These are phyloP conservation scores for Meriones unguiculatus DNA, from an alignment of 2,113 vertebrate species.

Conservation along the genomic window DNA sequence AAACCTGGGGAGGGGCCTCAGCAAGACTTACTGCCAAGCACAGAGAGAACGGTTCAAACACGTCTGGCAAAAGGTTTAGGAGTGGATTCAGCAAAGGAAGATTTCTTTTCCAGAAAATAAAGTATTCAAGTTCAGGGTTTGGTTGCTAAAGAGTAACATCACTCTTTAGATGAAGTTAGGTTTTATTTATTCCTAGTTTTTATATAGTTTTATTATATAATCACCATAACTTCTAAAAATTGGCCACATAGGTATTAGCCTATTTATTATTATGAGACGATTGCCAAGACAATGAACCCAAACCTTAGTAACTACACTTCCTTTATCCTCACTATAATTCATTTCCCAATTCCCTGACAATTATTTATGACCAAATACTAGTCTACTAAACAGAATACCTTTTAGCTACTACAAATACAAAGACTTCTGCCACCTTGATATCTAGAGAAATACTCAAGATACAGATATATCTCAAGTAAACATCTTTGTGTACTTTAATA, in stretches of 20 bases:
- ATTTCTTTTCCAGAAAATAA: slow-evolving; percentile 59
- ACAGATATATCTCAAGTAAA: slow-evolving; percentile 48
- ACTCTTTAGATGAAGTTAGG: slow-evolving; percentile 38
- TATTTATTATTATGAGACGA: slow-evolving; percentile 57
- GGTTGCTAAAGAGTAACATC: slow-evolving; percentile 20
- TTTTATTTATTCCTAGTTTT: slow-evolving; percentile 28
- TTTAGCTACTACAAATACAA: slow-evolving; percentile 59
- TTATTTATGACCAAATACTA: slow-evolving; percentile 21
- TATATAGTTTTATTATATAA: background rate
- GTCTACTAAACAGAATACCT: slow-evolving; percentile 33
- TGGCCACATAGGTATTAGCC: background rate
- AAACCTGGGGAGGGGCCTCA: background rate
- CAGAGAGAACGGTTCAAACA: background rate
- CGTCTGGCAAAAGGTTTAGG: slow-evolving; percentile 26
- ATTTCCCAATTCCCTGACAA: slow-evolving; percentile 45
- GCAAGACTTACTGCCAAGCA: background rate
- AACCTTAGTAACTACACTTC: slow-evolving; percentile 35
- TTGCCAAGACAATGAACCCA: slow-evolving; percentile 39
- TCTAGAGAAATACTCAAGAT: slow-evolving; percentile 26
- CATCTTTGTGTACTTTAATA: slow-evolving; percentile 11
- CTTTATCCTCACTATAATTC: slow-evolving; percentile 4
- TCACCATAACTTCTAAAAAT: slow-evolving; percentile 37
- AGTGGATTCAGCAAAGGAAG: slow-evolving; percentile 23
- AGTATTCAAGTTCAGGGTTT: slow-evolving; percentile 46
- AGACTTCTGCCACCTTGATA: slow-evolving; percentile 14